Evolutionary conservation across 2,113 vertebrate genomes (phyloP), one percentile per base, ranked within the genome.

Genomic region (Entomyzon cyanotis): DNA sequence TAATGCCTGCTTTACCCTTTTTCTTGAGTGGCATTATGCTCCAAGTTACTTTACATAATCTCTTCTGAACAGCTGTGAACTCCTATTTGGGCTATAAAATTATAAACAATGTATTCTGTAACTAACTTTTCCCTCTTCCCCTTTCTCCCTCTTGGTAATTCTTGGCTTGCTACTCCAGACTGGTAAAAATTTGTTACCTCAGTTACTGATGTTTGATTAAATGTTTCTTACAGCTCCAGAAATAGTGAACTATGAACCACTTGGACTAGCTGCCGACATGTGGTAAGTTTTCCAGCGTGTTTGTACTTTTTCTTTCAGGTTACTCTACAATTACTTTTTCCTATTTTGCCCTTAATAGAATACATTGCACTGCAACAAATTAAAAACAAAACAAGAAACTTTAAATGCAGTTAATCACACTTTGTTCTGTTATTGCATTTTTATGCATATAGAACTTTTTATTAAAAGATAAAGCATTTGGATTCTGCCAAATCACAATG

Each of bases 251-350:
- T 99, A 99, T 73, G 99, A 99, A 89, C 98, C 96, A 2, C 97
- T 99, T 69, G 99, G 99, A 73, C 97, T 99, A 95, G 98, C 99
- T 91, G 99, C 99, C 41, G 99, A 99, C 96, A 99, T 99, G 99
- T 99, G 99, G 99, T 99, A 94, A 98, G 99, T 97, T 83, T 75
- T 91, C 90, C 37, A 94, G 91, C 1, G 0, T 75, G 12, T 19
- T 19, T 19, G 27, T 37, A 21, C 18, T 19, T 80, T 37, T 65
- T 47, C 12, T 2, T 1, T 9, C 44, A 6, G 5, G 7, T 35
- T 67, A 47, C 11, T 87, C 16, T 93, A 15, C 37, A 63, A 9
- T 58, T 75, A 12, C 9, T 58, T 81, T 70, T 83, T 82, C 16
- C 20, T 33, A 24, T 3, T 90, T 82, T 67, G 10, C 8, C 75